Evolutionary conservation across 92 coral and sea anemone species (phyloP).

Genomic region (Chrysogorgia sp.): DNA sequence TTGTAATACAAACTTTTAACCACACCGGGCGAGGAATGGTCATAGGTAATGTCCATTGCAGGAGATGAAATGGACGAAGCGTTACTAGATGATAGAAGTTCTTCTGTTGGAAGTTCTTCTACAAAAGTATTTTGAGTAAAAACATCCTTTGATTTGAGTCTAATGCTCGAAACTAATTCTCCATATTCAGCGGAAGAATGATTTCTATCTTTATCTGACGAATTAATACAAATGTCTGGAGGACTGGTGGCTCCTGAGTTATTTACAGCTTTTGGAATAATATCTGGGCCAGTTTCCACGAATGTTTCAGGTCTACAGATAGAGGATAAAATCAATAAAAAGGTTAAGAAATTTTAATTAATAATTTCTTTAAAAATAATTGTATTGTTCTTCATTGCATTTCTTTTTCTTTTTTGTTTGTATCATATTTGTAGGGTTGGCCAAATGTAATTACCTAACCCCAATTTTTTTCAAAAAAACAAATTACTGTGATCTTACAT

Average conservation of each 20-base stretch:
- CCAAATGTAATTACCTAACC: too few species aligned
- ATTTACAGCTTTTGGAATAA: slow-evolving; percentile 20
- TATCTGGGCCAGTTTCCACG: slow-evolving; percentile 24
- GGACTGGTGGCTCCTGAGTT: background rate
- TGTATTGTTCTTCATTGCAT: too few species aligned
- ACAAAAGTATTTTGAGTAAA: background rate
- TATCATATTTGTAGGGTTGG: too few species aligned
- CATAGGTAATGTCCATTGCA: slow-evolving; percentile 15
- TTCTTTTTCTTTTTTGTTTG: too few species aligned
- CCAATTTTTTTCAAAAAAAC: too few species aligned
- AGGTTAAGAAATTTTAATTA: background rate
- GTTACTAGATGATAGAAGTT: background rate
- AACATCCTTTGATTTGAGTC: background rate
- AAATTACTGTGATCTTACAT: too few species aligned
- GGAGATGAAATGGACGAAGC: background rate
- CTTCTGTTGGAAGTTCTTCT: background rate
- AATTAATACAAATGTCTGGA: slow-evolving; percentile 34
- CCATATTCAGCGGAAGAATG: slow-evolving; percentile 5
- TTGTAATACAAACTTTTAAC: background rate
- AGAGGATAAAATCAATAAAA: background rate
- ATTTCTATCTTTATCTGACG: background rate
- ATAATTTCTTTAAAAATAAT: too few species aligned
- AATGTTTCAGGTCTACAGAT: background rate
- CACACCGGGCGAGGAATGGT: slow-evolving; percentile 9
- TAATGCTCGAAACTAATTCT: slow-evolving; percentile 16